Base-by-base conservation (phyloP, 2,888 invertebrate genomes). In the Drosophila rellima region DNA sequence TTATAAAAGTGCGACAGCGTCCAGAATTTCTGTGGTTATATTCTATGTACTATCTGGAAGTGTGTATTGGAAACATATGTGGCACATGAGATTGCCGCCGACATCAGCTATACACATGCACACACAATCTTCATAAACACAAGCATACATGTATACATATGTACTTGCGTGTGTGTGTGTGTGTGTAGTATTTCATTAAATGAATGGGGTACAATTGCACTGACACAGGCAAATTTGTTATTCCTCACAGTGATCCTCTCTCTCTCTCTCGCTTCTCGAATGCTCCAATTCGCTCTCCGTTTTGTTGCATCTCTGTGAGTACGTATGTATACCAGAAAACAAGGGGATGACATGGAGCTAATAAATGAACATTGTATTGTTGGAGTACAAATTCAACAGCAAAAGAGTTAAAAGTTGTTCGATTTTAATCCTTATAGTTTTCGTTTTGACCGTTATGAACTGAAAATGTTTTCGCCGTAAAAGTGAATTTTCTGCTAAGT, bases 161-260 rank as follows among this genome's bases (percentile, higher is more conserved):
- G 1, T 33, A 29, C 59, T 17, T 54, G 45, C 52, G 23, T 73
- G 1, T 37, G 29, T 61, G 20, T 56, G 45, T 55, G 20, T 72
- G 15, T 61, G 20, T 54, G 44, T 56, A 61, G 47, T 54, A 33
- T 48, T 56, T 57, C 61, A 59, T 62, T 66, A 62, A 71, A 15
- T 42, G 55, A 70, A 65, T 35, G 82, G 75, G 70, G 63, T 86
- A 74, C 89, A 74, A 83, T 80, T 88, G 89, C 89, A 86, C 74
- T 66, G 65, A 67, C 64, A 62, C 52, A 54, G 59, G 62, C 77
- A 64, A 57, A 48, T 67, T 61, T 45, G 42, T 64, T 26, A 29
- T 60, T 39, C 17, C 66, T 50, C 39, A 35, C 40, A 44, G 20
- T n/a, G 44, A 74, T 74, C 55, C 61, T 78, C 67, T 69, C 37